Evolutionary conservation across 2,113 vertebrate genomes (phyloP), one percentile per base, ranked within the genome.

Genomic region (Brienomyrus brachyistius): DNA sequence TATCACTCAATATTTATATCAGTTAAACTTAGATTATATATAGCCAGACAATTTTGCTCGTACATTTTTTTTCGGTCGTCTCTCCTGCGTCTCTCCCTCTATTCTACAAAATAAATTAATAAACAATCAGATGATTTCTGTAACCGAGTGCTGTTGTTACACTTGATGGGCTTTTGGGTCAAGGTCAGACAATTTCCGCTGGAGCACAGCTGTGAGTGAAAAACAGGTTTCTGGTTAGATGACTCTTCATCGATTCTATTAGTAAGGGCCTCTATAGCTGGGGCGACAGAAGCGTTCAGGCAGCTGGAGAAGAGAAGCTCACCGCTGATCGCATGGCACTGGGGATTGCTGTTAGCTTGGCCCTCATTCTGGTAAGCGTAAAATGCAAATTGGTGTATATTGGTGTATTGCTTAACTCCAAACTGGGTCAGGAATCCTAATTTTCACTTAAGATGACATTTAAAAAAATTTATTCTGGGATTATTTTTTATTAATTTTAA

Each of bases 231-330:
- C 66, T 35, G 21, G 8, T 93, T 70, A 92, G 91, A 93, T 91
- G 40, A 86, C 93, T 93, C 82, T 92, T 86, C 35, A 84, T 89
- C 95, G 92, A 95, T 95, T 94, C 90, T 92, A 93, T 93, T 93
- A 94, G 92, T 94, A 92, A 85, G 89, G 86, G 48, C 89, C 82
- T 87, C 87, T 88, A 90, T 70, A 84, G 89, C 50, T 43, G 89
- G 40, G 31, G 50, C 88, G 1, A 52, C 89, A 88, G 88, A 89
- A 52, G 84, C 56, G 27, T 86, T 92, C 91, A 89, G 91, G 92
- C 89, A 70, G 52, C 88, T 77, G 88, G 56, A 91, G 89, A 66
- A 40, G 91, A 89, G 87, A 89, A 27, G 13, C 59, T 74, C 80
- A 87, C 90, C 90, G 70, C 91, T 89, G 84, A 87, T 89, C 66